phyloP scores from a whole-genome alignment of 1,140 invertebrate genomes.

The Bactericera cockerelli region DNA sequence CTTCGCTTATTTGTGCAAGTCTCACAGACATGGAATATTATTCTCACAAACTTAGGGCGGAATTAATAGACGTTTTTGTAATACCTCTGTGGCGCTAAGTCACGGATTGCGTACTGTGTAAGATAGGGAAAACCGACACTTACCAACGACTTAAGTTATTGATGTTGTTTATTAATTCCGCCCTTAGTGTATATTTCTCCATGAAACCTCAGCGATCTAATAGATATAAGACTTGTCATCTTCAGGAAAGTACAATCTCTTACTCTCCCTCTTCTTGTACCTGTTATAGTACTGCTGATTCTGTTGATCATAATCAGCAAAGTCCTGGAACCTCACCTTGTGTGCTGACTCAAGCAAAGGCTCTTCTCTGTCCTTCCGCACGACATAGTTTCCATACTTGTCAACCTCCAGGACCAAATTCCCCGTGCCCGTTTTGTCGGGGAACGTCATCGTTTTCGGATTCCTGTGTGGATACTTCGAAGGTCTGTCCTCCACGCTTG shows the following conservation, averaged over 20 bases:
- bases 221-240: background rate
- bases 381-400: slow-evolving; percentile 16
- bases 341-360: background rate
- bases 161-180: no score
- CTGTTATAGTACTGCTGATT: background rate
- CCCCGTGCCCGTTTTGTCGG: slow-evolving; percentile 24
- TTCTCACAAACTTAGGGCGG: no score
- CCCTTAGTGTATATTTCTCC: no score
- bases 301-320: background rate
- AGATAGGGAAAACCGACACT: no score
- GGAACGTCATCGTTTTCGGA: slow-evolving; percentile 21
- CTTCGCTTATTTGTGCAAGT: no score
- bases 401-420: slow-evolving; percentile 21
- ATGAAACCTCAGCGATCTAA: no score
- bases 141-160: no score
- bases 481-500: background rate
- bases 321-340: background rate
- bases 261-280: background rate
- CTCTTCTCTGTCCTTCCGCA: background rate
- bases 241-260: background rate
- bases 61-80: no score
- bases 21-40: no score
- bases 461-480: background rate
- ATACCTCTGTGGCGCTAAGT: no score
- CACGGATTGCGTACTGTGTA: no score